Percentiles rank a stretch among this genome's conserved stretches.
phyloP scores from a whole-genome alignment of 1,140 invertebrate genomes.

The Pemphigus obesinymphae region DNA sequence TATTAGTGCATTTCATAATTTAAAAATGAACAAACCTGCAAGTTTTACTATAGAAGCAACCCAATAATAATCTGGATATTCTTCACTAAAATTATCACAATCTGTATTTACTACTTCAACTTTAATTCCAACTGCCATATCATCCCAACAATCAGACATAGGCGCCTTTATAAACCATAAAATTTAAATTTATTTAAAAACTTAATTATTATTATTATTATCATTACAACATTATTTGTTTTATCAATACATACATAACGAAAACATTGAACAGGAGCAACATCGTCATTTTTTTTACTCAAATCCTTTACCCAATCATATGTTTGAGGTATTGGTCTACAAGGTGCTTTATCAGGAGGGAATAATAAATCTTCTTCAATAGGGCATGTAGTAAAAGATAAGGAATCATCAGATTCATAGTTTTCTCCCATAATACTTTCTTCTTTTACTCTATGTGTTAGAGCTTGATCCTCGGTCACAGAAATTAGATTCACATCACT shows the following conservation, averaged over 20 bases:
- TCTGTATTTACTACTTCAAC: slow-evolving; percentile 91
- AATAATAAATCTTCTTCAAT: slow-evolving; percentile 44
- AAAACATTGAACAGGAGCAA: slow-evolving; percentile 84
- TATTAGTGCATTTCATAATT: neutral
- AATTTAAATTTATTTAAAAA: neutral
- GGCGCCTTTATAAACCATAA: slow-evolving; percentile 65
- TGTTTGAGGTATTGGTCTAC: slow-evolving; percentile 62
- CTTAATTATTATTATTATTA: too few species aligned
- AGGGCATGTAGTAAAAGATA: slow-evolving; percentile 39
- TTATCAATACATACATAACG: slow-evolving; percentile 63
- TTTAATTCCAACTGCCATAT: slow-evolving; percentile 89
- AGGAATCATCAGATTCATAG: neutral
- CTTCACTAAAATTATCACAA: slow-evolving; percentile 71
- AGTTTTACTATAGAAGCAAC: slow-evolving; percentile 88
- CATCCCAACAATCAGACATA: slow-evolving; percentile 87
- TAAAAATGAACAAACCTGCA: slow-evolving; percentile 54
- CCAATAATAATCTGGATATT: slow-evolving; percentile 83
- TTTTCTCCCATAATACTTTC: too few species aligned
- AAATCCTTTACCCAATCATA: slow-evolving; percentile 80
- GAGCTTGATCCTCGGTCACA: neutral
- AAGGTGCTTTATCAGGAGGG: slow-evolving; percentile 51
- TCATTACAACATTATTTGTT: neutral
- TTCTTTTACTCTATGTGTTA: neutral
- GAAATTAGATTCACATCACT: neutral
- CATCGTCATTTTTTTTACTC: slow-evolving; percentile 68